Percentiles rank a stretch among this genome's conserved stretches.
phyloP scores from a whole-genome alignment of 2,113 vertebrate genomes.

The Etheostoma spectabile region DNA sequence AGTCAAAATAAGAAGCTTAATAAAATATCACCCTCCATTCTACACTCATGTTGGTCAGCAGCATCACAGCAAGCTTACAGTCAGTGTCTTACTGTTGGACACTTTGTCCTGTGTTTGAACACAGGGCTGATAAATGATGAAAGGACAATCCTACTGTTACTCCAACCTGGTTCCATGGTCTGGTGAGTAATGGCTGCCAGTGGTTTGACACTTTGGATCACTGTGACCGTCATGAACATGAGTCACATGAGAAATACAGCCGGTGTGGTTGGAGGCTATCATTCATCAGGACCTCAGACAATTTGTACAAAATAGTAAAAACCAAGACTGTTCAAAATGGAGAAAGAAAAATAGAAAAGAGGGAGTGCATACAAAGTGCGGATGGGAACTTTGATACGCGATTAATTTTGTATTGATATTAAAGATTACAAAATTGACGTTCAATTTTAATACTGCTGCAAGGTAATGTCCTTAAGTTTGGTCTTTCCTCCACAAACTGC shows the following conservation, averaged over 20 bases:
- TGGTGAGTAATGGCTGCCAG: slow-evolving; percentile 21
- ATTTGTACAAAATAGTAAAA: slow-evolving; percentile 1
- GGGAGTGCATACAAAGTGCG: too few relatives aligned
- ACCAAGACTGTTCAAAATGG: not conserved
- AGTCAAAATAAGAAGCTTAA: not conserved
- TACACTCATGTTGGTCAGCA: slow-evolving; percentile 1
- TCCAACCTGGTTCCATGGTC: not conserved
- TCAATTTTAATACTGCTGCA: not conserved
- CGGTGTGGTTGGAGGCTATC: too few relatives aligned
- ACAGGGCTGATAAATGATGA: not conserved
- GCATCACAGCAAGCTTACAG: not conserved
- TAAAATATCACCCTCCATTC: not conserved
- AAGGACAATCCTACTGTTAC: not conserved
- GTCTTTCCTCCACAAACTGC: not conserved
- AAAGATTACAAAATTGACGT: not conserved
- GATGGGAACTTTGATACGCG: not conserved
- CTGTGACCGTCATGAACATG: not conserved
- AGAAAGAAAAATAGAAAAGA: too few relatives aligned
- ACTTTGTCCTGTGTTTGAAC: not conserved
- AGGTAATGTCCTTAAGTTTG: not conserved
- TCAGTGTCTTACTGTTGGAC: not conserved
- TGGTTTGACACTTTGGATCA: slow-evolving; percentile 3
- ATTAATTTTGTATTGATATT: not conserved
- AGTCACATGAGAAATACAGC: slow-evolving; percentile 1
- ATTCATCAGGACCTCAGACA: not conserved